A percentile compares a stretch with the other conserved stretches of the same genome.
Evolutionary conservation across 2,113 vertebrate species (phyloP).

Genomic region (Nyctibius bracteatus): DNA sequence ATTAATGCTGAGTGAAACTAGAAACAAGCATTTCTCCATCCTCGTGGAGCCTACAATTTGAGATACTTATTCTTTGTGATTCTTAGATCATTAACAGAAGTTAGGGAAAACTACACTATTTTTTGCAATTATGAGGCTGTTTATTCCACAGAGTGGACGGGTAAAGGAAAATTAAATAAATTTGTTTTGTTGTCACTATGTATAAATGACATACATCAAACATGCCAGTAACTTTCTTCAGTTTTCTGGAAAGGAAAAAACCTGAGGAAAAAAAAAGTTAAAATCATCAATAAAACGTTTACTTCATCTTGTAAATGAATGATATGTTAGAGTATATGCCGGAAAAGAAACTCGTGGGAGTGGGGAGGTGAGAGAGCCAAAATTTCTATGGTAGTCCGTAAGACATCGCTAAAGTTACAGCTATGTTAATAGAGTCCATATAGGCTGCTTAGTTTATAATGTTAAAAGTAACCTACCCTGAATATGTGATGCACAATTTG

Average conservation of each 20-base stretch:
- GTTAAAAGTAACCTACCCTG: not conserved
- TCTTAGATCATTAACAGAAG: not conserved
- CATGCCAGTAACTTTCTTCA: not conserved
- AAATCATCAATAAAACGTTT: not conserved
- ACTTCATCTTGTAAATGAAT: not conserved
- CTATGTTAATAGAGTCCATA: not conserved
- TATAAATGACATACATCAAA: not conserved
- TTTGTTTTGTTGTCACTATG: not conserved
- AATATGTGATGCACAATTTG: not conserved
- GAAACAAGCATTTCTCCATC: not conserved
- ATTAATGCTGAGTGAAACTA: not conserved
- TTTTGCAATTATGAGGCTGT: not conserved
- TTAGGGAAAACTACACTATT: not conserved
- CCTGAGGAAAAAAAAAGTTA: rapidly evolving
- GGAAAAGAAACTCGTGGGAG: not conserved
- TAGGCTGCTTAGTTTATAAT: not conserved
- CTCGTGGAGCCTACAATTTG: not conserved
- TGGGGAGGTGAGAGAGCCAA: not conserved
- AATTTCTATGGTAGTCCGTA: not conserved
- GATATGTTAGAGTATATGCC: not conserved
- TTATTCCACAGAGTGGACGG: not conserved
- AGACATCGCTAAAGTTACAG: not conserved
- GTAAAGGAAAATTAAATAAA: not conserved
- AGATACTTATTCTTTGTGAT: not conserved
- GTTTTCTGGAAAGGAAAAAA: not conserved